These are phyloP conservation scores for Sebastes taczanowskii DNA, from an alignment of 2,797 vertebrate species.

Conservation along the genomic window DNA sequence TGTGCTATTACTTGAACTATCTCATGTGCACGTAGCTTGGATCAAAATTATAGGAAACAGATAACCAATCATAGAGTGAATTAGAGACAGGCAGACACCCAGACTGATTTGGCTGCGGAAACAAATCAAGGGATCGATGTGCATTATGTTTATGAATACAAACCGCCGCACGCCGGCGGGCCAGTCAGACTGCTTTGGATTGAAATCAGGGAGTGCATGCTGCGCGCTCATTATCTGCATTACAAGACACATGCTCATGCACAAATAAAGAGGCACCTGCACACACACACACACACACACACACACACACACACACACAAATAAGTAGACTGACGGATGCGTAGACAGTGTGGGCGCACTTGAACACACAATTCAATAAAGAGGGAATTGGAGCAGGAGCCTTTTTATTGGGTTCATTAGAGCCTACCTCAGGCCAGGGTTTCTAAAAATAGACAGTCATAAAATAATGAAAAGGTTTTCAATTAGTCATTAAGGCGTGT, in stretches of 20 bases:
- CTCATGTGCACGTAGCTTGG: conserved; percentile 32
- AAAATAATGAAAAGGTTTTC: conserved; percentile 33
- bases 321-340: conserved; percentile 26
- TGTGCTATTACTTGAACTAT: conserved; percentile 39
- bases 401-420: conserved; percentile 50
- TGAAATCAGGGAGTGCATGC: conserved; percentile 40
- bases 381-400: conserved; percentile 25
- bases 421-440: conserved; percentile 15
- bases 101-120: conserved; percentile 48
- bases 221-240: conserved; percentile 40
- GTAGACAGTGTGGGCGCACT: neutral
- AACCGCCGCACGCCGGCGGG: conserved; percentile 9
- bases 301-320: neutral
- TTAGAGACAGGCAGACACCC: conserved; percentile 51
- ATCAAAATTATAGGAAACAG: conserved; percentile 68
- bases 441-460: conserved; percentile 34
- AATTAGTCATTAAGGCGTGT: conserved; percentile 4
- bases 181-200: conserved; percentile 13
- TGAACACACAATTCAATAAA: conserved; percentile 39
- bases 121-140: conserved; percentile 62
- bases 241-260: neutral
- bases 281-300: neutral
- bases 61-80: conserved; percentile 65
- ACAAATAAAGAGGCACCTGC: conserved; percentile 11
- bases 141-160: conserved; percentile 67